Evolutionary conservation across 2,113 vertebrate species (phyloP).

Genomic region (Poecilia latipinna): DNA sequence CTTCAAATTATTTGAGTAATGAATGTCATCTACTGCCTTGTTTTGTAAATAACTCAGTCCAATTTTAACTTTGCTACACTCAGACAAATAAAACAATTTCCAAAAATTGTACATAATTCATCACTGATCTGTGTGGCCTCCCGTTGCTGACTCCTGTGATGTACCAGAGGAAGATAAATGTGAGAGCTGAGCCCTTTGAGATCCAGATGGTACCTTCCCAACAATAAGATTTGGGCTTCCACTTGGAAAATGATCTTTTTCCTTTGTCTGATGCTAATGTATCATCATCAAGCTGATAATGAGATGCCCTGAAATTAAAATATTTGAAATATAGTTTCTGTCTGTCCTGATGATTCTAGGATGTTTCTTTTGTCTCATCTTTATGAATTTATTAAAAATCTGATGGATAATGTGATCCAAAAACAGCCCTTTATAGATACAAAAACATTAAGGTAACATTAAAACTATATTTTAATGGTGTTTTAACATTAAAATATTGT

Average conservation of each 20-base stretch:
- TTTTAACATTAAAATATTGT: no score
- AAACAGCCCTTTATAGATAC: not conserved
- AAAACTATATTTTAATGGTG: not conserved
- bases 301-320: slow-evolving; percentile 57
- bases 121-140: slow-evolving; percentile 71
- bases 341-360: not conserved
- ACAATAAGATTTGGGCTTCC: slow-evolving; percentile 81
- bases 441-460: not conserved
- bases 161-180: slow-evolving; percentile 75
- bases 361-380: no score
- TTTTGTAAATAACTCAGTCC: not conserved
- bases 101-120: slow-evolving; percentile 79
- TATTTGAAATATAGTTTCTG: slow-evolving; percentile 38
- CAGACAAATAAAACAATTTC: slow-evolving; percentile 75
- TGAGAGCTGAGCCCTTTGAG: slow-evolving; percentile 73
- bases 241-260: slow-evolving; percentile 76
- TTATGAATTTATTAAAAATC: not conserved
- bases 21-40: not conserved
- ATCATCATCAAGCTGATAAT: slow-evolving; percentile 71
- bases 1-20: not conserved
- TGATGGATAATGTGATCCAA: not conserved
- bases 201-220: slow-evolving; percentile 82
- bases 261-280: slow-evolving; percentile 60
- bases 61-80: slow-evolving; percentile 44
- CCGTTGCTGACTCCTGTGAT: slow-evolving; percentile 63